phyloP scores from a whole-genome alignment of 2,888 invertebrate species.

The Himalopsyche japonica region DNA sequence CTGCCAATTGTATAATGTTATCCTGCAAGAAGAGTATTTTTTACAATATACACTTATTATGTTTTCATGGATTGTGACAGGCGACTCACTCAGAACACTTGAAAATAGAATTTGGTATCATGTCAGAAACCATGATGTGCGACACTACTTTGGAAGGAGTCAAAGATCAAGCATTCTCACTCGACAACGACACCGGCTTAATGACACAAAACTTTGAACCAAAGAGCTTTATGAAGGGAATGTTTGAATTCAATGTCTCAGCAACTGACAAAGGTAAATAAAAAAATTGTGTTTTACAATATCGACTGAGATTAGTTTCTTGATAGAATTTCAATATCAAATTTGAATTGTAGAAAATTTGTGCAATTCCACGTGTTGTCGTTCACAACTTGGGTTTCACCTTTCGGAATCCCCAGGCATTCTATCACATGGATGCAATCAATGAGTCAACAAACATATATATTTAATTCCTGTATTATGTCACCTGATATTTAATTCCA shows the following conservation, averaged over 20 bases:
- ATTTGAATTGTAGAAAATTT: too few species aligned
- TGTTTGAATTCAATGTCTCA: slow-evolving; percentile 60
- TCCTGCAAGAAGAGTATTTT: too few species aligned
- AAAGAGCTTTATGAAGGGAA: slow-evolving; percentile 61
- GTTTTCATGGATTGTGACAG: slow-evolving; percentile 46
- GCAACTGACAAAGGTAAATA: slow-evolving; percentile 59
- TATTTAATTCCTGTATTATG: too few species aligned
- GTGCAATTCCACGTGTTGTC: too few species aligned
- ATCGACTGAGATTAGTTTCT: too few species aligned
- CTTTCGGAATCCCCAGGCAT: too few species aligned
- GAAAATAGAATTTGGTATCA: slow-evolving; percentile 51
- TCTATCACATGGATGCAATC: too few species aligned
- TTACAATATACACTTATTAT: not conserved
- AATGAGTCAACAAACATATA: too few species aligned
- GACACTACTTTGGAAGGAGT: slow-evolving; percentile 53
- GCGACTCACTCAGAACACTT: slow-evolving; percentile 62
- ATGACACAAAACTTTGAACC: slow-evolving; percentile 59
- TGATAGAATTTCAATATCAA: too few species aligned
- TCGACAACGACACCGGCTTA: slow-evolving; percentile 53
- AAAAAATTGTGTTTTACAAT: not conserved
- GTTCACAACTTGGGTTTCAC: too few species aligned
- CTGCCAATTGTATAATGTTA: too few species aligned
- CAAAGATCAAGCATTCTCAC: slow-evolving; percentile 49
- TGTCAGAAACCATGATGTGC: slow-evolving; percentile 49
- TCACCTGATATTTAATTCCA: too few species aligned